Evolutionary conservation across 30 jellyfish, hydroid and myxozoan genomes (phyloP).

Genomic region (Catostylus mosaicus): DNA sequence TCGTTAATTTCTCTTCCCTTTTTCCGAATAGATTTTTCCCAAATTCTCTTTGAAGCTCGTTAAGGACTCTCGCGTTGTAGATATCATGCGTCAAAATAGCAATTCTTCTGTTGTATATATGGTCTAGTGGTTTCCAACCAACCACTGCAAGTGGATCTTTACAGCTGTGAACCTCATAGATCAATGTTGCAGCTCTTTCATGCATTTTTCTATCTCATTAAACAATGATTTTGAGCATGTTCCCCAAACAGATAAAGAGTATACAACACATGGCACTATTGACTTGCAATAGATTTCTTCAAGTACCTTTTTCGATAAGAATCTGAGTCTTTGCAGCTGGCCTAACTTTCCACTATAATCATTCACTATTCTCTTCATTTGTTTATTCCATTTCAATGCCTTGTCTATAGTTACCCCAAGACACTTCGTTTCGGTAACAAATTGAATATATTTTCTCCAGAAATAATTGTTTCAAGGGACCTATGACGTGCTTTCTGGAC

Average conservation of each 20-base stretch:
- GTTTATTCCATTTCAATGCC: conserved; percentile 13
- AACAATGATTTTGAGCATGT: conserved; percentile 26
- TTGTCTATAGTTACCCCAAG: conserved; percentile 24
- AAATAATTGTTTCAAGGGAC: conserved; percentile 19
- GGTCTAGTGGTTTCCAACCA: background rate
- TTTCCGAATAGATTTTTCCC: background rate
- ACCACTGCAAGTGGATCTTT: background rate
- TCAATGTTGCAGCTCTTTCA: conserved; percentile 27
- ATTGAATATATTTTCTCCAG: background rate
- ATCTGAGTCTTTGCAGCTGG: too few relatives aligned
- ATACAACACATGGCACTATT: conserved; percentile 24
- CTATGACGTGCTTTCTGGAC: background rate
- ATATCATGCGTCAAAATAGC: conserved; percentile 6
- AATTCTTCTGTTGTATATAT: conserved; percentile 10
- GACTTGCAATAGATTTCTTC: background rate
- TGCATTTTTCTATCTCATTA: conserved; percentile 15
- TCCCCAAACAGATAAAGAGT: conserved; percentile 14
- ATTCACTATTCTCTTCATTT: background rate
- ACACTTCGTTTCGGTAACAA: conserved; percentile 14
- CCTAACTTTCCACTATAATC: background rate
- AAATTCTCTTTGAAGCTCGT: conserved; percentile 6
- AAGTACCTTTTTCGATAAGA: background rate
- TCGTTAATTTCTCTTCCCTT: conserved; percentile 13
- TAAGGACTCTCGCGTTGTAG: background rate
- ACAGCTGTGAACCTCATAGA: conserved; percentile 2